Evolutionary conservation across 2,888 invertebrate genomes (phyloP), one percentile per base, ranked within the genome.

Genomic region (Ennomos quercinarius): DNA sequence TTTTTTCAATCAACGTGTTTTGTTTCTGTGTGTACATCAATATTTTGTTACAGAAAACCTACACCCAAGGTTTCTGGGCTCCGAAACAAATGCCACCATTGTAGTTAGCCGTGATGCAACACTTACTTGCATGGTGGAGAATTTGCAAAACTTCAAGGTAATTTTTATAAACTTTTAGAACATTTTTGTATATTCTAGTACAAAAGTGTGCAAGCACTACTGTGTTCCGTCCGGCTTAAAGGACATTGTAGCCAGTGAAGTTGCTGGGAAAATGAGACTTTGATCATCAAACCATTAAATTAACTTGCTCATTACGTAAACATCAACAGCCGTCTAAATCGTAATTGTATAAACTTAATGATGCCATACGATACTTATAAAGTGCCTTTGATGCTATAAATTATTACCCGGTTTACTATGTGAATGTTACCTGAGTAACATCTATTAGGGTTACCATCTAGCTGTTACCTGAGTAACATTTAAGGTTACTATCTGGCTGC

Each of bases 141-240:
- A 86, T 66, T 74, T 89, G 45, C 76, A 80, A 51, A 84, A 76
- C 40, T 86, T 80, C 57, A 87, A 87, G 86, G 89, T 88, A 78
- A 72, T 48, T 27, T 11, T 41, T n/a, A n/a, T n/a, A 34, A 17
- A 1, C 17, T 17, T 17, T 17, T 17, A 17, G n/a, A n/a, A n/a
- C n/a, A n/a, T n/a, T n/a, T n/a, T 27, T 27, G 0, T 27, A 27
- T 6, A 27, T 27, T 27, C 17, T 17, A 17, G 2, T 17, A 3
- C 17, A 17, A 17, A 17, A 17, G 17, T 17, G 17, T 17, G 17
- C 17, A 17, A 17, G 17, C 17, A 17, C 17, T 17, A 17, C 17
- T 17, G 17, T 17, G 3, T 17, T 17, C 17, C 17, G 17, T 17
- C 17, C 17, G 17, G 17, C 17, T 17, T 17, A 17, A 17, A 17